Conservation (phyloP, 2,797 vertebrate species). For the Phoeniculus purpureus region DNA sequence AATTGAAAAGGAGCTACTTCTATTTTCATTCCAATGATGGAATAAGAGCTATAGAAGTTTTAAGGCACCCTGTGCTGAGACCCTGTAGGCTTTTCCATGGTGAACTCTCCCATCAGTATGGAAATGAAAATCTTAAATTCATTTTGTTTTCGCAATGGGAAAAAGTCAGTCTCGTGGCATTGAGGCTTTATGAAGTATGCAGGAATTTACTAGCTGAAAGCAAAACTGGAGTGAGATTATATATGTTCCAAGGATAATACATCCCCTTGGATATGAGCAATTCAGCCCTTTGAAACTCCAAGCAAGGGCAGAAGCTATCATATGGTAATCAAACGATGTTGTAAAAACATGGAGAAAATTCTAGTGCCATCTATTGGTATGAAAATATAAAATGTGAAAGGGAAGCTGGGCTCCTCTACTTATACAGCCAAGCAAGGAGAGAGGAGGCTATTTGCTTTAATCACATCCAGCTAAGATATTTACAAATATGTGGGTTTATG, state of each 20-base stretch:
- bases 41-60: background rate
- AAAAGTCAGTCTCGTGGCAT: background rate
- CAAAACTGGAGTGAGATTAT: background rate
- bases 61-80: background rate
- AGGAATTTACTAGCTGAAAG: conserved; percentile 34
- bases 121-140: conserved; percentile 59
- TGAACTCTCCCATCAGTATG: conserved; percentile 35
- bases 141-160: conserved; percentile 26
- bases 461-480: conserved; percentile 53
- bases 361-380: conserved; percentile 64
- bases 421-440: background rate
- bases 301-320: background rate
- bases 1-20: background rate
- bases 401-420: background rate
- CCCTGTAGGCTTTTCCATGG: background rate
- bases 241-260: conserved; percentile 8
- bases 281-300: background rate
- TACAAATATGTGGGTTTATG: conserved; percentile 59
- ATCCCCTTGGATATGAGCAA: conserved; percentile 28
- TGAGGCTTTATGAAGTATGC: conserved; percentile 29
- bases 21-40: background rate
- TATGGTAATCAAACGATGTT: background rate
- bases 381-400: conserved; percentile 11
- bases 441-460: conserved; percentile 35
- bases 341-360: conserved; percentile 11